Conservation (phyloP, 2,888 invertebrate genomes). For the Lottia gigantea region DNA sequence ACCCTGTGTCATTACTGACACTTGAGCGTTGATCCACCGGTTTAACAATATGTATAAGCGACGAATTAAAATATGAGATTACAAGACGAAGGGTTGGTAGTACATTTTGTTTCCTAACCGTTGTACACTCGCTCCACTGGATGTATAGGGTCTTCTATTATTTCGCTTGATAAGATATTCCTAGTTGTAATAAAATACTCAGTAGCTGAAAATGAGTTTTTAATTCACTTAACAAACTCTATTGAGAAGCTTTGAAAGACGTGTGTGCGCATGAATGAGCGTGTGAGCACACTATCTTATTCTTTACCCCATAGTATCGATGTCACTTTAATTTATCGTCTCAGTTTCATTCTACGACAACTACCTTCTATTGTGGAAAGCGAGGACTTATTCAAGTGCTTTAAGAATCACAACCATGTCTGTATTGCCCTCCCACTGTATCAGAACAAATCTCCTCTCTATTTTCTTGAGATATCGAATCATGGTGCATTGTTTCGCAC, state of each 20-base stretch:
- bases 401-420: not conserved
- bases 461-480: not conserved
- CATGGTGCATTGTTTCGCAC: not conserved
- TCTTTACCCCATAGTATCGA: slow-evolving; percentile 9
- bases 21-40: slow-evolving; percentile 6
- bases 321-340: slow-evolving; percentile 9
- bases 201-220: slow-evolving; percentile 37
- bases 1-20: slow-evolving; percentile 6
- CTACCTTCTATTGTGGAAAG: not conserved
- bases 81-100: not conserved
- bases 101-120: slow-evolving; percentile 5
- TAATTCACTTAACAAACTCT: slow-evolving; percentile 38
- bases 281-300: slow-evolving; percentile 19
- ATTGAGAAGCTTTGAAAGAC: slow-evolving; percentile 28
- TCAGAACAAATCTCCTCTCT: slow-evolving; percentile 6
- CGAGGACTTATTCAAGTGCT: slow-evolving; percentile 5
- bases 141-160: not conserved
- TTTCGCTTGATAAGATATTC: not conserved
- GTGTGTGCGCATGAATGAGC: slow-evolving; percentile 25
- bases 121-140: slow-evolving; percentile 2
- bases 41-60: slow-evolving; percentile 7
- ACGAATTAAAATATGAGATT: slow-evolving; percentile 9
- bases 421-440: slow-evolving; percentile 8
- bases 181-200: slow-evolving; percentile 17
- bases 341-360: not conserved